Base-by-base conservation (phyloP, 2,888 invertebrate genomes). In the Amiota communis region DNA sequence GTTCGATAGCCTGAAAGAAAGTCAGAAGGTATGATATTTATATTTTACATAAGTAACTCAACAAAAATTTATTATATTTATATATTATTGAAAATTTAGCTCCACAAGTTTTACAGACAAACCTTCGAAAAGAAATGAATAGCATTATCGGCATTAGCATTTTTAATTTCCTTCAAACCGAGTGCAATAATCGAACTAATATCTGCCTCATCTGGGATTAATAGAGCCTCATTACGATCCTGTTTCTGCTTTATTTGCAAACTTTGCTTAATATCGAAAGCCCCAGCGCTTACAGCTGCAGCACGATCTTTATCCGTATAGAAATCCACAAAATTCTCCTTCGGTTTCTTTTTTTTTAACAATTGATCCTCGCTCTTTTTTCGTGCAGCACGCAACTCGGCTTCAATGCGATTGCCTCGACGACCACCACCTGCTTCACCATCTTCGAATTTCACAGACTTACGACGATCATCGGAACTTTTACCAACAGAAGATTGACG, bases 261-360 rank as follows among this genome's bases (percentile, higher is more conserved):
- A 51, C 95, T 95, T 79, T 95, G 94, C 86, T 97, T 97, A 76
- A 97, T 97, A 86, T 97, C 97, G 76, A 93, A 93, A n/a, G 93
- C 94, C 1, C 90, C 90, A 2, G 89, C 92, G 84, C 96, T 95
- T 15, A 96, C 96, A 0, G 97, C 96, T 0, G 97, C 97, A 0
- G 97, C 97, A 8, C 97, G 91, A 87, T 97, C 97, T 86, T 97
- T 97, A 87, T 97, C 97, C 20, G 96, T 97, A 85, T 96, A 97
- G 23, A 95, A 90, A 85, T 97, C 97, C 80, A 96, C 96, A 63
- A 89, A 89, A 64, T 88, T 87, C 71, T 89, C 89, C 72, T 87
- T 87, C 2, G 87, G 82, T 73, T 88, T 88, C 78, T 88, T 88
- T 71, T 87, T 89, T 74, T 87, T 88, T 49, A 83, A 70, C 57